Evolutionary conservation across 2,797 vertebrate species (phyloP).

Genomic region (Anisognathus igniventris): DNA sequence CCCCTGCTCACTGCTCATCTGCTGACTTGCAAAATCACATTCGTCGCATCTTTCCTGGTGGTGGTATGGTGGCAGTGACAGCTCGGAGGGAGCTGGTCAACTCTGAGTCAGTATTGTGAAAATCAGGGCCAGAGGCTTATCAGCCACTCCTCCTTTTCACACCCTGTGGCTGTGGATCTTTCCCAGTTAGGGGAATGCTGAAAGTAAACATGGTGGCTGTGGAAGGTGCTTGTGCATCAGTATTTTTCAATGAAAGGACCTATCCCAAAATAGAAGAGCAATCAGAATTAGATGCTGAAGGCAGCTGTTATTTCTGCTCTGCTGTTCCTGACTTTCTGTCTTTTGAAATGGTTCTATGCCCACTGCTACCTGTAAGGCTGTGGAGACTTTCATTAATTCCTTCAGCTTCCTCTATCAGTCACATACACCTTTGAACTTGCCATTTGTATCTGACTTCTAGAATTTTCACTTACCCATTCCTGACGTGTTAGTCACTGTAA

Average conservation of each 20-base stretch:
- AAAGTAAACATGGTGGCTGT: not conserved
- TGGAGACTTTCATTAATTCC: not conserved
- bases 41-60: fast-evolving
- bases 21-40: not conserved
- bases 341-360: not conserved
- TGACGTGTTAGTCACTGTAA: not conserved
- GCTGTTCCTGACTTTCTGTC: not conserved
- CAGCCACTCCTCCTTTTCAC: not conserved
- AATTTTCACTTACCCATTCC: not conserved
- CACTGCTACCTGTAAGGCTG: not conserved
- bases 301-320: not conserved
- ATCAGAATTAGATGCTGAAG: not conserved
- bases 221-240: not conserved
- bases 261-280: not conserved
- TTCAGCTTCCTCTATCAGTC: not conserved
- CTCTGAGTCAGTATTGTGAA: constrained; percentile 4
- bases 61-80: not conserved
- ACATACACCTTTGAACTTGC: not conserved
- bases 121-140: constrained; percentile 1
- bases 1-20: not conserved
- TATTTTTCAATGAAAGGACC: not conserved
- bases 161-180: not conserved
- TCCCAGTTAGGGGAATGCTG: not conserved
- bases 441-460: not conserved
- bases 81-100: not conserved